Evolutionary conservation across 1,140 invertebrate species (phyloP).

Genomic region (Plectus sambesii): DNA sequence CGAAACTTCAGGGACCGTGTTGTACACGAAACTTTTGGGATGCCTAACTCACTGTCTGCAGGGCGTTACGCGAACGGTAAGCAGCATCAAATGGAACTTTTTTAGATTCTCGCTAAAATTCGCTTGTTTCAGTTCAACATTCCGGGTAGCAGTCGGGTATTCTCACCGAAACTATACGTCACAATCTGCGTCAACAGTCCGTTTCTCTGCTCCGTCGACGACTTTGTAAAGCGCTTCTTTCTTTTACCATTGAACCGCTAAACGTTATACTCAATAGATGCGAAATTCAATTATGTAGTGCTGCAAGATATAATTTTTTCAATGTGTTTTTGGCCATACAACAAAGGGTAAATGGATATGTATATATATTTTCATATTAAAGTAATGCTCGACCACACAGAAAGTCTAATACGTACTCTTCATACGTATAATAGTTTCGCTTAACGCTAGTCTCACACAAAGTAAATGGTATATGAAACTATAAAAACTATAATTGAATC

Average conservation of each 20-base stretch:
- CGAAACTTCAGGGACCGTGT: conserved; percentile 57
- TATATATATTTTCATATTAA: too few species aligned
- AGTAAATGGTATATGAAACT: too few species aligned
- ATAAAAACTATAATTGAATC: too few species aligned
- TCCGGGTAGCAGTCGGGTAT: conserved; percentile 57
- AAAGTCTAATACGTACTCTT: too few species aligned
- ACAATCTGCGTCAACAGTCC: conserved; percentile 69
- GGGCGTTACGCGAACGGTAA: conserved; percentile 57
- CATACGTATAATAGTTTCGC: too few species aligned
- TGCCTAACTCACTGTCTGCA: conserved; percentile 57
- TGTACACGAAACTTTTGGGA: conserved; percentile 59
- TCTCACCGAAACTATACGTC: conserved; percentile 62
- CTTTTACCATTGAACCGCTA: conserved; percentile 12
- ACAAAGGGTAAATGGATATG: too few species aligned
- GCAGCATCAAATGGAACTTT: conserved; percentile 30
- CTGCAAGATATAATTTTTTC: too few species aligned
- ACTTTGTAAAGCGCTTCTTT: conserved; percentile 55
- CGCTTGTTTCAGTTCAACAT: conserved; percentile 56
- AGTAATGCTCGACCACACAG: too few species aligned
- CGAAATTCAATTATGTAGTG: too few species aligned
- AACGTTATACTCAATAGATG: conserved; percentile 21
- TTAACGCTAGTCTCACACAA: too few species aligned
- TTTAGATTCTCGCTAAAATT: conserved; percentile 9
- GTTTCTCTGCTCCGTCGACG: conserved; percentile 57
- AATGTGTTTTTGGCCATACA: too few species aligned